These are phyloP conservation scores for Frieseomelitta varia DNA, from an alignment of 1,140 invertebrate species.

Conservation along the genomic window DNA sequence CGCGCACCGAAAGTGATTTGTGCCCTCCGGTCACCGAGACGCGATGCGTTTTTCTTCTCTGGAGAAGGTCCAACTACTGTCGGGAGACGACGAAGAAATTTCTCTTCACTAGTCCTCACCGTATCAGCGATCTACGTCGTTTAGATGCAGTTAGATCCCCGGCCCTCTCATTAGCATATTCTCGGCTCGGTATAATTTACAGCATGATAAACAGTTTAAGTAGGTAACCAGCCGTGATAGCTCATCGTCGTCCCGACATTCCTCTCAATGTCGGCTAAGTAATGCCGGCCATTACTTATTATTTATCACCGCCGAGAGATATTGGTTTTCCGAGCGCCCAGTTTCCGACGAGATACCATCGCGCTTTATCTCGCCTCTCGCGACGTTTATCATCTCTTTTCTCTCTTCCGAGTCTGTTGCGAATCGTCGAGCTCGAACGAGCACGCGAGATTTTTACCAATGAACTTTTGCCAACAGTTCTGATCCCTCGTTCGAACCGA, in stretches of 20 bases:
- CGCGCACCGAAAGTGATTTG: conserved; percentile 43
- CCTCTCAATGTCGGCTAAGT: conserved; percentile 52
- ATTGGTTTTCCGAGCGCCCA: not conserved
- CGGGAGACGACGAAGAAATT: conserved; percentile 34
- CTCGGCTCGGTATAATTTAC: conserved; percentile 52
- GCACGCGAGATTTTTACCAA: no score
- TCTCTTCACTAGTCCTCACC: conserved; percentile 49
- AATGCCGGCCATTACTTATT: conserved; percentile 32
- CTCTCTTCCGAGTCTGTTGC: not conserved
- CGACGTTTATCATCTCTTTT: not conserved
- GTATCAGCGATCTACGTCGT: conserved; percentile 53
- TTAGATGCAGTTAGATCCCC: conserved; percentile 50
- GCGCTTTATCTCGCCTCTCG: not conserved
- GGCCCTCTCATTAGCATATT: conserved; percentile 46
- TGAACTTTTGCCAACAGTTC: not conserved
- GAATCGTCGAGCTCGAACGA: not conserved
- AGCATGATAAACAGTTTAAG: conserved; percentile 54
- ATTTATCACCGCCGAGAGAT: conserved; percentile 21
- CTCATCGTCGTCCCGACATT: conserved; percentile 49
- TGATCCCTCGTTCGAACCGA: not conserved
- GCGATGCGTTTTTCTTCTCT: conserved; percentile 22
- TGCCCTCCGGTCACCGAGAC: conserved; percentile 25
- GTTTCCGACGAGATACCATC: not conserved
- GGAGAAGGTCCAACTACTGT: conserved; percentile 32
- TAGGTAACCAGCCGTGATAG: conserved; percentile 44